Evolutionary conservation across 2,888 invertebrate species (phyloP).

Genomic region (Allacma fusca): DNA sequence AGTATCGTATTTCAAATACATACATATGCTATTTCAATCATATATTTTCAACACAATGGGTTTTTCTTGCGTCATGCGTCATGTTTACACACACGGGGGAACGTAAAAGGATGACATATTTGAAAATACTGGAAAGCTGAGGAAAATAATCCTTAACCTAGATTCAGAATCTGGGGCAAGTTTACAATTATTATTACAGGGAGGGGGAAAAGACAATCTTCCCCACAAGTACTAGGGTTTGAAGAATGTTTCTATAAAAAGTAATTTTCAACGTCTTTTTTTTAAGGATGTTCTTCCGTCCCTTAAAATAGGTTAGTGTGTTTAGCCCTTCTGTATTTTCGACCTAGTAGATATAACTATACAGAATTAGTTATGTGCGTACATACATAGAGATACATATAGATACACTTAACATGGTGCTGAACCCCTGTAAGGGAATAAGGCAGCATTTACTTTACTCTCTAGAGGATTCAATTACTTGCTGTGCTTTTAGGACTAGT

Average conservation of each 20-base stretch:
- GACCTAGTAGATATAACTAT: no score
- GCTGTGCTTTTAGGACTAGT: no score
- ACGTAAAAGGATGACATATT: neutral
- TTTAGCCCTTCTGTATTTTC: neutral
- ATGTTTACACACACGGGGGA: neutral
- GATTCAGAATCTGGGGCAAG: neutral
- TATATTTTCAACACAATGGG: no score
- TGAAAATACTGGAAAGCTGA: neutral
- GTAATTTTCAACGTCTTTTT: neutral
- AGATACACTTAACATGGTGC: no score
- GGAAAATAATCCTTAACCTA: slow-evolving; percentile 1
- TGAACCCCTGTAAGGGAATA: no score
- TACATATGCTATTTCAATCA: no score
- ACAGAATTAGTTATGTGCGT: no score
- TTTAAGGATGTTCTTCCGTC: slow-evolving; percentile 3
- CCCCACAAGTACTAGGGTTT: neutral
- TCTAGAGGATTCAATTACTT: no score
- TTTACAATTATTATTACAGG: neutral
- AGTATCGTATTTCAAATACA: no score
- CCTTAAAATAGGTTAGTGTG: slow-evolving; percentile 7
- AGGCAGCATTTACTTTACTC: no score
- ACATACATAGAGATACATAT: no score
- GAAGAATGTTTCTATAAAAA: neutral
- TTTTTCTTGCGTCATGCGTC: neutral
- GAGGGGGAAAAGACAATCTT: neutral